A percentile compares a stretch with the other conserved stretches of the same genome.
Evolutionary conservation across 2,797 vertebrate species (phyloP).

Genomic region (Enoplosus armatus): DNA sequence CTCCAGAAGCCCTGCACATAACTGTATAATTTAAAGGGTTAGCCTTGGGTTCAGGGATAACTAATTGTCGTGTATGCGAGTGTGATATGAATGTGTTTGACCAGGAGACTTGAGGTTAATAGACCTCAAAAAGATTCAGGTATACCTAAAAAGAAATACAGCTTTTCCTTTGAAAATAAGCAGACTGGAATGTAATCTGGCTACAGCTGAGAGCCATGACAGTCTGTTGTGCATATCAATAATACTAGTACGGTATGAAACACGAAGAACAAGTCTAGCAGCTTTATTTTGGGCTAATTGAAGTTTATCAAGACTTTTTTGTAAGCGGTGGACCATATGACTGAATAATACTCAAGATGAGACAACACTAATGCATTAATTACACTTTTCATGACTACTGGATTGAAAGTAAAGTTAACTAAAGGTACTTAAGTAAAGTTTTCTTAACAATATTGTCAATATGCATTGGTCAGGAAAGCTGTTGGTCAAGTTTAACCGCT

Average conservation of each 20-base stretch:
- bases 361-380: too few species aligned
- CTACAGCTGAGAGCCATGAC: not conserved
- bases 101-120: not conserved
- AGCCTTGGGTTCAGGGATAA: not conserved
- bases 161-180: not conserved
- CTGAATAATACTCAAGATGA: too few species aligned
- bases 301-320: too few species aligned
- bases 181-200: not conserved
- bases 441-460: too few species aligned
- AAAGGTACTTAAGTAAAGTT: too few species aligned
- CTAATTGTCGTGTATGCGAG: not conserved
- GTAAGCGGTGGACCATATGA: too few species aligned
- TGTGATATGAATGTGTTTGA: not conserved
- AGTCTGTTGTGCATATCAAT: not conserved
- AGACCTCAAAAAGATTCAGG: not conserved
- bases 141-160: not conserved
- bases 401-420: too few species aligned
- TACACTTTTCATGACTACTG: too few species aligned
- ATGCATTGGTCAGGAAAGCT: too few species aligned
- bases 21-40: too few species aligned
- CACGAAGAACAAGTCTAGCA: not conserved
- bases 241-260: not conserved
- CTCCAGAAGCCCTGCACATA: not conserved
- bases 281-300: not conserved
- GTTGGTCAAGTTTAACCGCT: not conserved